phyloP scores from a whole-genome alignment of 2,113 vertebrate genomes.

The Ptilonorhynchus violaceus region DNA sequence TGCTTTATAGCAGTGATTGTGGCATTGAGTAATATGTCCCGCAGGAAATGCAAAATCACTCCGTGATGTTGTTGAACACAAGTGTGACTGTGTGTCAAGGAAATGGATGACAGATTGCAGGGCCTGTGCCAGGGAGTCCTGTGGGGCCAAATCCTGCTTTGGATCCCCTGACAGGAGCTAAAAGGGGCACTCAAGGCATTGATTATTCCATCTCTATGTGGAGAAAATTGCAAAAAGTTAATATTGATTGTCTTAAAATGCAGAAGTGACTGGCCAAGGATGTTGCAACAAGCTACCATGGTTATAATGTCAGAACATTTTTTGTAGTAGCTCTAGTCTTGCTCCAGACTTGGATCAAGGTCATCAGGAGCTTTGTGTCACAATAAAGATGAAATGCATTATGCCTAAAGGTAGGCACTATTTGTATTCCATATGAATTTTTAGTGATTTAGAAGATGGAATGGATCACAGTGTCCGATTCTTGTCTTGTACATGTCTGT shows the following conservation, averaged over 20 bases:
- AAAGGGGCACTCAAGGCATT: background rate
- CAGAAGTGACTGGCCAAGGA: background rate
- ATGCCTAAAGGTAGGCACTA: background rate
- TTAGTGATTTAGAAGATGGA: background rate
- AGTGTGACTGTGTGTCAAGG: background rate
- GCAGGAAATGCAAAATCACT: background rate
- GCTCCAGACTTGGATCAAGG: background rate
- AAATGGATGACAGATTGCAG: background rate
- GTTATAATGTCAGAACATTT: background rate
- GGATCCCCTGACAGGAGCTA: background rate
- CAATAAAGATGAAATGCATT: background rate
- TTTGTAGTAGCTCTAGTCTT: background rate
- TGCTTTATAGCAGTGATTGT: background rate
- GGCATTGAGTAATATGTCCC: background rate
- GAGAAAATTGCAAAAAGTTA: background rate
- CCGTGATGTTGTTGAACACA: background rate
- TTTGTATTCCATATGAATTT: background rate
- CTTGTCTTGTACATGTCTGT: constrained; percentile 20
- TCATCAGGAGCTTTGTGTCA: background rate
- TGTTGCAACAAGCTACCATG: background rate
- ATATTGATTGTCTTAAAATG: background rate
- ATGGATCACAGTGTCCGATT: background rate
- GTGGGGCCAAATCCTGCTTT: background rate
- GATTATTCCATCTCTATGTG: background rate
- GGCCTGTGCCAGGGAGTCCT: background rate